Base-by-base conservation (phyloP, 35 echinoderm and acorn worm genomes). In the Patiria miniata region DNA sequence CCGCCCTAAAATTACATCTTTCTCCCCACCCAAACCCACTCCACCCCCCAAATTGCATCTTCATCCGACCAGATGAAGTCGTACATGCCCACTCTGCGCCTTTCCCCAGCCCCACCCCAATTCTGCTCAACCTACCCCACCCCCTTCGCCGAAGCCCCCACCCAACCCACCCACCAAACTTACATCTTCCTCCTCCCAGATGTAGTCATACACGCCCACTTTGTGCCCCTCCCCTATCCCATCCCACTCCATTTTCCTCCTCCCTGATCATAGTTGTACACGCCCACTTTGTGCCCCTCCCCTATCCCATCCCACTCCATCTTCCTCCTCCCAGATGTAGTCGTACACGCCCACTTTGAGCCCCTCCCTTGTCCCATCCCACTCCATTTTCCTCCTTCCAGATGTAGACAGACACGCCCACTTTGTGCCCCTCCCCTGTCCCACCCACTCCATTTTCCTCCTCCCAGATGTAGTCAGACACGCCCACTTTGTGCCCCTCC, bases 241-340 rank as follows among this genome's bases (percentile, higher is more conserved):
- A 44, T 92, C 96, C 0, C 96, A 68, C 92, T 30, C 23, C 92
- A 21, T 90, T 77, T 84, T 98, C 92, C 54, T n/a, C 54, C 54
- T n/a, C 54, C 54, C 22, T n/a, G 54, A 58, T 58, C n/a, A n/a
- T 58, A 58, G 22, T n/a, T 58, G 22, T 14, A 14, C 12, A 12
- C 54, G 12, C 54, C 54, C 54, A 12, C 54, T n/a, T n/a, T n/a
- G 12, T 12, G 22, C 22, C 12, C 22, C 12, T 14, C 54, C 54
- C 12, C 96, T 42, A 12, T 58, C 12, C 22, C 12, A 58, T 58
- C 12, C 22, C 22, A 58, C 54, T 30, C 23, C 92, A 21, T 90
- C 81, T 84, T 98, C 92, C 51, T 98, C 96, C 29, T 91, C 85
- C 96, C 96, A 98, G 6, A 98, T 94, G 85, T 98, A 98, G 54